Evolutionary conservation across 2,113 vertebrate genomes (phyloP).

Genomic region (Rhinoptilus africanus): DNA sequence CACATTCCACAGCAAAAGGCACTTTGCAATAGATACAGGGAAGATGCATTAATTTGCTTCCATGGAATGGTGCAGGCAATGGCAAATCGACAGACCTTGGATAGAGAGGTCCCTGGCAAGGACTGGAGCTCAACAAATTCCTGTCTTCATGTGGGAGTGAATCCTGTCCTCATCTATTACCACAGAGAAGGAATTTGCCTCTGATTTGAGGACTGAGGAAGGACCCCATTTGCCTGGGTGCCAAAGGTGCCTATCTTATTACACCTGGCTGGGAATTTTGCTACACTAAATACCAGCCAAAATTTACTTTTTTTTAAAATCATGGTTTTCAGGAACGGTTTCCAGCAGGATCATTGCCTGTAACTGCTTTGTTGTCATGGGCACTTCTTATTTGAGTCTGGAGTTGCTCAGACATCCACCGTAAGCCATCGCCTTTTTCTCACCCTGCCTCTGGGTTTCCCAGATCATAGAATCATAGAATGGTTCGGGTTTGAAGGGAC

Average conservation of each 20-base stretch:
- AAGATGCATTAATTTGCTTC: not conserved
- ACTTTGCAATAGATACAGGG: not conserved
- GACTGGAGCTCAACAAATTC: not conserved
- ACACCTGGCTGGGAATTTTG: not conserved
- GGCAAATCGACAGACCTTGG: not conserved
- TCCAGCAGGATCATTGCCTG: not conserved
- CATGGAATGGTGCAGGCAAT: not conserved
- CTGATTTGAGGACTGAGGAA: not conserved
- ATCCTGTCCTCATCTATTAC: not conserved
- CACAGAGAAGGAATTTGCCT: not conserved
- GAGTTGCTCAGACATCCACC: not conserved
- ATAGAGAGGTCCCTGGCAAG: not conserved
- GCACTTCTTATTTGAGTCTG: not conserved
- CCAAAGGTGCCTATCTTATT: fast-evolving
- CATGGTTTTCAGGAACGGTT: not conserved
- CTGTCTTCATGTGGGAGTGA: not conserved
- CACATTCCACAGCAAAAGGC: not conserved
- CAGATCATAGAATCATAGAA: not conserved
- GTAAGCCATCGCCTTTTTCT: not conserved
- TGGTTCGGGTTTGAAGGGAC: no score
- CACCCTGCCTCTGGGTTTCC: not conserved
- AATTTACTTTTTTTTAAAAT: not conserved
- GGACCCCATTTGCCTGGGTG: not conserved
- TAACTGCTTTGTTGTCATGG: not conserved
- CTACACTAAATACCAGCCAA: not conserved